Evolutionary conservation across 2,797 vertebrate genomes (phyloP).

Genomic region (Semotilus atromaculatus): DNA sequence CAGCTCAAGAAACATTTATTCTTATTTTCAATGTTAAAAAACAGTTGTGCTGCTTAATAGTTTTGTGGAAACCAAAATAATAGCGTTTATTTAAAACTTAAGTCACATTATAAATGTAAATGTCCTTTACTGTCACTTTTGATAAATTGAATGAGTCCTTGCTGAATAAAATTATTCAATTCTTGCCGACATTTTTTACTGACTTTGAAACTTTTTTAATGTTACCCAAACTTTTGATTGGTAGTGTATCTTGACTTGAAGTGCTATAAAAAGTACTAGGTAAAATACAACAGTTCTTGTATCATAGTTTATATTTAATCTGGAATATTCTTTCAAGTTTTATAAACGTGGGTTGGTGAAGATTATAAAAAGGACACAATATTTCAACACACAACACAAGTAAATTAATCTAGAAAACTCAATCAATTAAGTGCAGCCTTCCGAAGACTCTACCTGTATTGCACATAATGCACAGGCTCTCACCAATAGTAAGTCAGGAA

Average conservation of each 20-base stretch:
- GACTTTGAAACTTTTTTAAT: not conserved
- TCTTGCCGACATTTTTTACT: not conserved
- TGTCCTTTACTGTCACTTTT: not conserved
- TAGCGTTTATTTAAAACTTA: not conserved
- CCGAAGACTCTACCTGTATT: not conserved
- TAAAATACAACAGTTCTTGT: not conserved
- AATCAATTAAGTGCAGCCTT: not conserved
- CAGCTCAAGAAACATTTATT: not conserved
- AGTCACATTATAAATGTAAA: not conserved
- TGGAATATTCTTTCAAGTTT: not conserved
- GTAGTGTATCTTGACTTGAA: not conserved
- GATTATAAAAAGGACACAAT: not conserved
- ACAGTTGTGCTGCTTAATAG: not conserved
- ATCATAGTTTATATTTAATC: not conserved
- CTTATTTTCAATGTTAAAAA: not conserved
- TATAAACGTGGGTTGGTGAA: not conserved
- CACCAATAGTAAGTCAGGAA: slow-evolving; percentile 95
- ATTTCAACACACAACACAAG: not conserved
- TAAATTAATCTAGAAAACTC: not conserved
- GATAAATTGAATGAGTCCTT: not conserved
- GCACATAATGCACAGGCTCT: slow-evolving; percentile 45
- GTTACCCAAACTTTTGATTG: not conserved
- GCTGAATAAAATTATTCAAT: not conserved
- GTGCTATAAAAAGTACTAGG: not conserved
- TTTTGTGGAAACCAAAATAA: not conserved